These are phyloP conservation scores for Hyles vespertilio DNA, from an alignment of 1,140 invertebrate species.

Conservation along the genomic window DNA sequence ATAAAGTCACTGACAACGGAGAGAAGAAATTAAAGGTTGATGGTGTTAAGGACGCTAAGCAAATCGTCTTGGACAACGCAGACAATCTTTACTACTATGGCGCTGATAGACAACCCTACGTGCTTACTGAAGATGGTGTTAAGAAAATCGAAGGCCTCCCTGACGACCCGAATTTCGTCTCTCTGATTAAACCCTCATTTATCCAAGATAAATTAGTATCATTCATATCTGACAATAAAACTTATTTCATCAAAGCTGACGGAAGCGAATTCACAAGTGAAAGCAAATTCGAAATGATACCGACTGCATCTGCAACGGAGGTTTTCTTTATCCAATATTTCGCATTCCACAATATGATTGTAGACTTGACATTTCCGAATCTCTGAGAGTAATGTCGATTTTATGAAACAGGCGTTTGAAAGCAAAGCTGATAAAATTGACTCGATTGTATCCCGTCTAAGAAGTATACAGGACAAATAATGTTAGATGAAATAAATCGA, in stretches of 20 bases:
- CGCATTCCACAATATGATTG: slow-evolving; percentile 48
- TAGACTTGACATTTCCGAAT: slow-evolving; percentile 41
- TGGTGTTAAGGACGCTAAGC: slow-evolving; percentile 28
- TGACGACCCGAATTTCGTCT: slow-evolving; percentile 18
- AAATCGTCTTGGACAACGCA: slow-evolving; percentile 43
- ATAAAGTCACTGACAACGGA: slow-evolving; percentile 43
- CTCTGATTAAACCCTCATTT: slow-evolving; percentile 39
- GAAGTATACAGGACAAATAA: slow-evolving; percentile 1
- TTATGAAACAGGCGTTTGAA: slow-evolving; percentile 21
- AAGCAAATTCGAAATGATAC: slow-evolving; percentile 29
- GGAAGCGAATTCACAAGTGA: slow-evolving; percentile 23
- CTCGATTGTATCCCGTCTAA: slow-evolving; percentile 12
- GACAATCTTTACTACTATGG: slow-evolving; percentile 49
- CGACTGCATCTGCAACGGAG: slow-evolving; percentile 43
- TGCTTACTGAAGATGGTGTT: slow-evolving; percentile 26
- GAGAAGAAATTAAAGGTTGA: slow-evolving; percentile 42
- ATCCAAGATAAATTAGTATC: slow-evolving; percentile 32
- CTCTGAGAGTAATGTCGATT: slow-evolving; percentile 20
- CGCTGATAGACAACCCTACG: slow-evolving; percentile 34
- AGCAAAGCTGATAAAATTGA: slow-evolving; percentile 21
- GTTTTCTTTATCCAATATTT: slow-evolving; percentile 43
- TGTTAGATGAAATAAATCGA: too few species aligned
- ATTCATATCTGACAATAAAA: slow-evolving; percentile 28
- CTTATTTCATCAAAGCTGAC: slow-evolving; percentile 32
- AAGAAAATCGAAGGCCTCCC: slow-evolving; percentile 41